phyloP scores from a whole-genome alignment of 1,140 invertebrate genomes.

The Alviniconcha marisindica region DNA sequence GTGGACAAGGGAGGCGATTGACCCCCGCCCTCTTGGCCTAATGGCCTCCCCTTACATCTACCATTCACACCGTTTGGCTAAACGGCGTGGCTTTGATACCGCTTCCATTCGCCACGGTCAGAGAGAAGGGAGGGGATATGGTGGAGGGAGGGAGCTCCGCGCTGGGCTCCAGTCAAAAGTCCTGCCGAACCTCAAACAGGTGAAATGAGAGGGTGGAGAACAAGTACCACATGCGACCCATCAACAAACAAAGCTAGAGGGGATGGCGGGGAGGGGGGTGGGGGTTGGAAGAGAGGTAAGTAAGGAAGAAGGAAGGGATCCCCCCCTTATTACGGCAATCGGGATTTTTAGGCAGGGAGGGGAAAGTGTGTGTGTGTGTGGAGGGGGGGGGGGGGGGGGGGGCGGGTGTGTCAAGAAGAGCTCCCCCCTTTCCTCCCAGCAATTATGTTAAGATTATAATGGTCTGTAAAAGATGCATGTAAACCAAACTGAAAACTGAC shows the following conservation, averaged over 20 bases:
- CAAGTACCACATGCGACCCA: not conserved
- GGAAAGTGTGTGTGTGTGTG: not conserved
- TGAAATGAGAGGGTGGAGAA: not conserved
- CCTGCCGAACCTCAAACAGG: no score
- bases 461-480: no score
- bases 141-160: not conserved
- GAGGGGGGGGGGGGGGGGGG: not conserved
- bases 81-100: not conserved
- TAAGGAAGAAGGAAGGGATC: not conserved
- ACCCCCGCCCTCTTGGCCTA: slow-evolving; percentile 9
- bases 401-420: not conserved
- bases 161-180: no score
- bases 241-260: not conserved
- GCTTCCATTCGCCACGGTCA: not conserved
- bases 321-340: no score
- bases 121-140: not conserved
- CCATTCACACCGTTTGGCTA: not conserved
- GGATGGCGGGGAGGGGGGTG: not conserved
- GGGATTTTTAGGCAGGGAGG: not conserved
- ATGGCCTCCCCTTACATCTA: not conserved
- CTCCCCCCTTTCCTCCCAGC: no score
- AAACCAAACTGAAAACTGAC: no score
- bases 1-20: slow-evolving; percentile 24
- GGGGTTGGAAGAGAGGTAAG: not conserved
- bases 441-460: no score